Evolutionary conservation across 2,113 vertebrate genomes (phyloP).

Genomic region (Isurus oxyrinchus): DNA sequence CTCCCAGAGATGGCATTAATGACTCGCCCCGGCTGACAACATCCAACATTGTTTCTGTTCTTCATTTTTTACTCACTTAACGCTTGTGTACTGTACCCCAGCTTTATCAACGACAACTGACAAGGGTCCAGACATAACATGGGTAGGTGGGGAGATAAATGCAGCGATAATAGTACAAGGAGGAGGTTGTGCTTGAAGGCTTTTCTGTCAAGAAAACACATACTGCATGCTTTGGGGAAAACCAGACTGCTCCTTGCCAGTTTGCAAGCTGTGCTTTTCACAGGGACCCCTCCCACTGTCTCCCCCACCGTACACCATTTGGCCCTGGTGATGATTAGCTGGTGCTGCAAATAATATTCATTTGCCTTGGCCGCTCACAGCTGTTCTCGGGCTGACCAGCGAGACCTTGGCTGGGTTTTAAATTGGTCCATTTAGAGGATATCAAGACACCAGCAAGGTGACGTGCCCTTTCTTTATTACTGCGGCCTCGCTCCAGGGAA

Average conservation of each 20-base stretch:
- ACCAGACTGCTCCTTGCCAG: constrained; percentile 26
- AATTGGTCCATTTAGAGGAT: constrained; percentile 84
- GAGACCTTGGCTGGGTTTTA: constrained; percentile 78
- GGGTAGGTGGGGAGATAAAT: not conserved
- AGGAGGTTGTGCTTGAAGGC: not conserved
- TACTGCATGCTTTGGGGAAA: not conserved
- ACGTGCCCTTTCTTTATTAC: constrained; percentile 79
- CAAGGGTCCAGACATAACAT: not conserved
- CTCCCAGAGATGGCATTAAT: not conserved
- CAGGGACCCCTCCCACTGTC: constrained; percentile 15
- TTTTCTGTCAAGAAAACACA: not conserved
- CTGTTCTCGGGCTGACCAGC: constrained; percentile 56
- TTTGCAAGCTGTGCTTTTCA: constrained; percentile 27
- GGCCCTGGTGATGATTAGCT: constrained; percentile 29
- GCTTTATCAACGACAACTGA: not conserved
- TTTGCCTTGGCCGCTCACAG: constrained; percentile 70
- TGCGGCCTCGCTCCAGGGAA: constrained; percentile 71
- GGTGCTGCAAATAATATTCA: constrained; percentile 24
- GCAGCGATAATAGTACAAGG: too few relatives aligned
- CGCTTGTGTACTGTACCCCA: not conserved
- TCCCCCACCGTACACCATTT: constrained; percentile 23
- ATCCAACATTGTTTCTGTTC: not conserved
- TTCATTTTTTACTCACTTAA: not conserved
- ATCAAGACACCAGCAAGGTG: constrained; percentile 81
- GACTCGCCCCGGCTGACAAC: not conserved